Percentiles rank a stretch among this genome's conserved stretches.
Conservation (phyloP, 2,797 vertebrate species). For the Phoxinus dragarum region DNA sequence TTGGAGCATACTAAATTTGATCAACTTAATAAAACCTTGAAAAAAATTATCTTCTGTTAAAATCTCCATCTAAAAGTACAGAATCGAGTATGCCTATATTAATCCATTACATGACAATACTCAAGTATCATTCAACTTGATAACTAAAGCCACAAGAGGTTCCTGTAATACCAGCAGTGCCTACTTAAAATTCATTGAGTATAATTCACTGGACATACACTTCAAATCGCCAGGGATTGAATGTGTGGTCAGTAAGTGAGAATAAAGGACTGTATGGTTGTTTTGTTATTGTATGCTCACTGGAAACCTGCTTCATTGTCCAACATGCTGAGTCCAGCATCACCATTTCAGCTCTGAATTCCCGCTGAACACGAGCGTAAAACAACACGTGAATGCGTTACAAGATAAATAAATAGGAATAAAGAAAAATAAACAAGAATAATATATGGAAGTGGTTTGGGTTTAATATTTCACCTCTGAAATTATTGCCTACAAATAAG, state of each 20-base stretch:
- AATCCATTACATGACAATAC: conserved; percentile 25
- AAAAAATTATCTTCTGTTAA: background rate
- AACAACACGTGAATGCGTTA: conserved; percentile 1
- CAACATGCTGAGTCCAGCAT: conserved; percentile 63
- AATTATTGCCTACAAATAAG: conserved; percentile 4
- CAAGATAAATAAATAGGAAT: background rate
- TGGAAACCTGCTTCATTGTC: conserved; percentile 73
- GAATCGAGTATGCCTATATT: background rate
- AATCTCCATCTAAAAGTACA: conserved; percentile 25
- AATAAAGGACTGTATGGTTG: conserved; percentile 45
- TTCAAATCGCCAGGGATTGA: conserved; percentile 31
- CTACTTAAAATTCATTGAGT: conserved; percentile 34
- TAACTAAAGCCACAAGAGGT: conserved; percentile 18
- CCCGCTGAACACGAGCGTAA: background rate
- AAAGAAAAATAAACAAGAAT: background rate
- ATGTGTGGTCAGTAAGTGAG: conserved; percentile 64
- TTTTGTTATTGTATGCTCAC: conserved; percentile 23
- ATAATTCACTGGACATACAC: conserved; percentile 23
- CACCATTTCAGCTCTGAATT: conserved; percentile 15
- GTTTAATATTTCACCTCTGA: background rate
- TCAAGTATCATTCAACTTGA: conserved; percentile 28
- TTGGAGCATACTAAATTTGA: background rate
- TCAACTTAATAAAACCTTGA: background rate
- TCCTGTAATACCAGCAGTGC: conserved; percentile 17
- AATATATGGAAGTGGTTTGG: background rate